Percentiles rank a stretch among this genome's conserved stretches.
Evolutionary conservation across 2,888 invertebrate genomes (phyloP).

Genomic region (Troides helena): DNA sequence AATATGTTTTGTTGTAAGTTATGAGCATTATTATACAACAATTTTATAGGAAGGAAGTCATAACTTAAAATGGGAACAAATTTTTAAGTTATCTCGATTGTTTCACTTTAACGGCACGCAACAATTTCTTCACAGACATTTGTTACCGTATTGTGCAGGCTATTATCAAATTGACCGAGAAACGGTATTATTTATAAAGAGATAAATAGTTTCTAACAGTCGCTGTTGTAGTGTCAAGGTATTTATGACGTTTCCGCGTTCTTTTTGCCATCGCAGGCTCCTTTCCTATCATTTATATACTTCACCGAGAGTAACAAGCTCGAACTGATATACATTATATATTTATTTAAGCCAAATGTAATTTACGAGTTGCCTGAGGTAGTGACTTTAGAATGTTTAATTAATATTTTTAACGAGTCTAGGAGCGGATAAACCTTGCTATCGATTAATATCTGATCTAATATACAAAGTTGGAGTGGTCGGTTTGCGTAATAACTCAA

Average conservation of each 20-base stretch:
- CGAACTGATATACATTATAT: not conserved
- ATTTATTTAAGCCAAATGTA: slow-evolving; percentile 2
- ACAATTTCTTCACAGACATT: slow-evolving; percentile 12
- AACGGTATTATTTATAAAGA: slow-evolving; percentile 6
- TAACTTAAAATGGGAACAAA: slow-evolving; percentile 4
- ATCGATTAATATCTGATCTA: not conserved
- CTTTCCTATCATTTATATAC: not conserved
- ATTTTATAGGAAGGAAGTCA: not conserved
- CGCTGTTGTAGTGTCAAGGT: not conserved
- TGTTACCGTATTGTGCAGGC: slow-evolving; percentile 17
- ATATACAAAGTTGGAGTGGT: not conserved
- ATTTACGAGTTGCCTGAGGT: slow-evolving; percentile 14
- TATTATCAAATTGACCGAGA: not conserved
- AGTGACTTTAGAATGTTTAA: not conserved
- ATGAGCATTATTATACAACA: not conserved
- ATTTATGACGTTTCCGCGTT: slow-evolving; percentile 14
- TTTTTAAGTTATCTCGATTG: slow-evolving; percentile 6
- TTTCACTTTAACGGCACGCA: slow-evolving; percentile 5
- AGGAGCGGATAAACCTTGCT: not conserved
- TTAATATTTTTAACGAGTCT: not conserved
- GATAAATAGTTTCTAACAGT: not conserved
- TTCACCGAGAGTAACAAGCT: not conserved
- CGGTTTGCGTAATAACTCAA: not conserved
- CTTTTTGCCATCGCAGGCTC: not conserved
- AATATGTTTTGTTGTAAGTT: not conserved